Evolutionary conservation across 2,888 invertebrate species (phyloP).

Genomic region (Elysia crispata): DNA sequence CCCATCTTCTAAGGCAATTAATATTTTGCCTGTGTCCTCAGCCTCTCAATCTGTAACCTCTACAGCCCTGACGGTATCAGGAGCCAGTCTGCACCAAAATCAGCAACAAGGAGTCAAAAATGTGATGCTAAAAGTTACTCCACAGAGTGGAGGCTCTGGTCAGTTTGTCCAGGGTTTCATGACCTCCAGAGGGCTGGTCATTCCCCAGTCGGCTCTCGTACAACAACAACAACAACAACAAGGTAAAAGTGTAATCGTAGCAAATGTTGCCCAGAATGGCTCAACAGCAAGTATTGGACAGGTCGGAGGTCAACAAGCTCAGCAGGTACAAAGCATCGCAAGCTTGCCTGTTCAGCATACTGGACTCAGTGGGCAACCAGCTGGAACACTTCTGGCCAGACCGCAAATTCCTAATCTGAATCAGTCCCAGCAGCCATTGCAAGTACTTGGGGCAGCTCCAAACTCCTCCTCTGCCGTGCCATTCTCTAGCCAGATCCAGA

Average conservation of each 20-base stretch:
- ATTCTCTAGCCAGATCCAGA: neutral
- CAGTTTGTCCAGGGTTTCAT: conserved; percentile 47
- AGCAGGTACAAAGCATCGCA: neutral
- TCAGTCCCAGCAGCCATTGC: neutral
- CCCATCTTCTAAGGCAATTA: neutral
- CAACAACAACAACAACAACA: conserved; percentile 31
- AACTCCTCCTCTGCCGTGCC: conserved; percentile 3
- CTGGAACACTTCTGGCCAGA: neutral
- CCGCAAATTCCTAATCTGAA: neutral
- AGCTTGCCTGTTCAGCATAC: conserved; percentile 1
- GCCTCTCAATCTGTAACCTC: neutral
- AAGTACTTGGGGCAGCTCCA: neutral
- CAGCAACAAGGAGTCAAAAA: conserved; percentile 27
- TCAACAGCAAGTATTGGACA: neutral
- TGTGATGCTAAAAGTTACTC: conserved; percentile 46
- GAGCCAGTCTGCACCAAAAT: neutral
- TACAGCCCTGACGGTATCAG: neutral
- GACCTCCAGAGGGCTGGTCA: conserved; percentile 46
- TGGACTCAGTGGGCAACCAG: neutral
- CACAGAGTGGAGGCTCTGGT: conserved; percentile 40
- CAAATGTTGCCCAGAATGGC: neutral
- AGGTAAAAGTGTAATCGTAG: conserved; percentile 14
- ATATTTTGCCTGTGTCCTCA: neutral
- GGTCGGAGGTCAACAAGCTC: neutral
- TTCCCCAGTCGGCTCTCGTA: conserved; percentile 45